Evolutionary conservation across 1,140 invertebrate genomes (phyloP).

Genomic region (Oppia nitens): DNA sequence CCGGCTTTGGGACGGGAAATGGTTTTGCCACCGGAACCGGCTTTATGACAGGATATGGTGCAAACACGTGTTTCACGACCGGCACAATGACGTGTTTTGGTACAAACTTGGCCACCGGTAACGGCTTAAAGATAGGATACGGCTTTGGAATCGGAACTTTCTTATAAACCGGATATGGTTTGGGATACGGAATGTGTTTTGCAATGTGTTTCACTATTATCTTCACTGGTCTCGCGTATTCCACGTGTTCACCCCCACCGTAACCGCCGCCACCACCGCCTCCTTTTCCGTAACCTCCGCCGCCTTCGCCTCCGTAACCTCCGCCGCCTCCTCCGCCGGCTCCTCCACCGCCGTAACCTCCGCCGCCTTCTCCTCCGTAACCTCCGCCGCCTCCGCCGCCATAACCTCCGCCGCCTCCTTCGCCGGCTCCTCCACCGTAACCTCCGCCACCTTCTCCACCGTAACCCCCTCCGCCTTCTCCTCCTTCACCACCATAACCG

Average conservation of each 20-base stretch:
- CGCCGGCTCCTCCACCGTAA: neutral
- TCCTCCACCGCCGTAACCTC: constrained; percentile 3
- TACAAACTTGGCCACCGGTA: constrained; percentile 20
- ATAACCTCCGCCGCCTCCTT: neutral
- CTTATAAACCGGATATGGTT: constrained; percentile 20
- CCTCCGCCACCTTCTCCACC: neutral
- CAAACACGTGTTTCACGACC: constrained; percentile 20
- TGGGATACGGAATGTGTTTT: constrained; percentile 19
- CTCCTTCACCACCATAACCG: neutral
- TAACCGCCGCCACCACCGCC: constrained; percentile 1
- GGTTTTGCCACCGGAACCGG: constrained; percentile 11
- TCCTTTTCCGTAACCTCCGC: constrained; percentile 16
- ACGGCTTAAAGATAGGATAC: constrained; percentile 18
- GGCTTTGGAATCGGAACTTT: constrained; percentile 13
- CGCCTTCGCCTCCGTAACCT: constrained; percentile 14
- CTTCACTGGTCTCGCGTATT: constrained; percentile 18
- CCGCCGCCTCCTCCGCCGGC: constrained; percentile 15
- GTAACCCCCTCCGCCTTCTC: neutral
- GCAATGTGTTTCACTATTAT: constrained; percentile 20
- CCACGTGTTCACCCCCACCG: constrained; percentile 13
- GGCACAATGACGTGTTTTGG: constrained; percentile 21
- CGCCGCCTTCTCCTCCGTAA: constrained; percentile 13
- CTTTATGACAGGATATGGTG: constrained; percentile 18
- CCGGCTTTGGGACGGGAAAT: constrained; percentile 21
- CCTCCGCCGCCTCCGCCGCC: neutral